phyloP scores from a whole-genome alignment of 1,140 invertebrate species.

The Hyphantria cunea region DNA sequence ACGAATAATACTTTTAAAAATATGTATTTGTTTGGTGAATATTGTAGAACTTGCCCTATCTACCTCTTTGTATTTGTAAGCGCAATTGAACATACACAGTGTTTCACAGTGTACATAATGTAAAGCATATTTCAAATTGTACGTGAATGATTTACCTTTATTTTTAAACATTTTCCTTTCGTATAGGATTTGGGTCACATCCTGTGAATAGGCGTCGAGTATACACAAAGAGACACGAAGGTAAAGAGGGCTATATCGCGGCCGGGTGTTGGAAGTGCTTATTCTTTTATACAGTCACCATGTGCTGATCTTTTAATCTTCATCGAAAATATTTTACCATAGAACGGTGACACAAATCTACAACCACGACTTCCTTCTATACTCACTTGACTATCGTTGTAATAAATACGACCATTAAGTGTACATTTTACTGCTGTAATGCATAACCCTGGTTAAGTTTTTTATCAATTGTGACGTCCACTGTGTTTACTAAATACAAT shows the following conservation, averaged over 20 bases:
- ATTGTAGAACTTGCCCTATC: too few species aligned
- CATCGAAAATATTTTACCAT: constrained; percentile 13
- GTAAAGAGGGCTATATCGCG: constrained; percentile 48
- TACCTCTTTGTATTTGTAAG: background rate
- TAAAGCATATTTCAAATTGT: constrained; percentile 52
- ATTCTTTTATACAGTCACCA: constrained; percentile 13
- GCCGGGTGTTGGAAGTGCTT: constrained; percentile 43
- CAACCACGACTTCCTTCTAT: constrained; percentile 11
- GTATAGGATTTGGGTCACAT: constrained; percentile 56
- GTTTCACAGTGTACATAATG: constrained; percentile 65
- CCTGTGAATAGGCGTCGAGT: constrained; percentile 45
- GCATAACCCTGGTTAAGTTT: too few species aligned
- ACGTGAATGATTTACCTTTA: constrained; percentile 26
- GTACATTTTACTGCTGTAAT: too few species aligned
- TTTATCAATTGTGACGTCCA: constrained; percentile 14
- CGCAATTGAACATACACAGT: constrained; percentile 40
- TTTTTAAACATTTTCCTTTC: constrained; percentile 45
- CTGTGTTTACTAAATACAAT: constrained; percentile 3
- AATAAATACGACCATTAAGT: constrained; percentile 6
- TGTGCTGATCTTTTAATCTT: constrained; percentile 20
- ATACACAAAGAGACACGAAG: constrained; percentile 66
- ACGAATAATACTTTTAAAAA: too few species aligned
- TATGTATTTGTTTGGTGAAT: too few species aligned
- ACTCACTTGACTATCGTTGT: constrained; percentile 26
- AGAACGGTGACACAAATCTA: constrained; percentile 11